A percentile compares a stretch with the other conserved stretches of the same genome.
These are phyloP conservation scores for Siniperca undulata DNA, from an alignment of 2,797 vertebrate genomes.

Conservation along the genomic window DNA sequence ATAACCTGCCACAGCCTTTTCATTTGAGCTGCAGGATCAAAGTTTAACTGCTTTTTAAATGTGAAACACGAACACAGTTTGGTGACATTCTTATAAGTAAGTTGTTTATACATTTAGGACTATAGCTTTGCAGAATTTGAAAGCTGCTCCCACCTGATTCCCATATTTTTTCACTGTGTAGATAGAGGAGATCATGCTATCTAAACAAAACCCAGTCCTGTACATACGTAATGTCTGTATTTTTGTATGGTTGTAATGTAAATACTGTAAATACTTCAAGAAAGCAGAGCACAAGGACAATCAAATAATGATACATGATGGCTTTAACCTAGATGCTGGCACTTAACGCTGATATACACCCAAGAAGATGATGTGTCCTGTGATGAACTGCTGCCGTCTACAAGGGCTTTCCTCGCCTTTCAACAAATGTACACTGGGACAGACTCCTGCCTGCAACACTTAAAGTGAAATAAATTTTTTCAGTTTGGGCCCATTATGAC, in stretches of 20 bases:
- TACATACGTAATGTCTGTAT: neutral
- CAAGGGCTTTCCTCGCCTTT: neutral
- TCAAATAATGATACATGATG: conserved; percentile 27
- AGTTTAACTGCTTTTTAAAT: conserved; percentile 43
- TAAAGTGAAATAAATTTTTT: neutral
- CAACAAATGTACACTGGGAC: conserved; percentile 5
- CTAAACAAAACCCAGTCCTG: conserved; percentile 35
- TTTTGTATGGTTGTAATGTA: conserved; percentile 14
- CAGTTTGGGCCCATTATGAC: neutral
- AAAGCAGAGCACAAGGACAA: conserved; percentile 12
- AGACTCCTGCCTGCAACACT: conserved; percentile 2
- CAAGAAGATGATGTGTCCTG: conserved; percentile 31
- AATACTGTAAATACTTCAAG: conserved; percentile 48
- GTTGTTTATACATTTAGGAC: conserved; percentile 42
- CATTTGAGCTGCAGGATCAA: conserved; percentile 31
- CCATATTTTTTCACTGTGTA: conserved; percentile 34
- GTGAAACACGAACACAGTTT: conserved; percentile 36
- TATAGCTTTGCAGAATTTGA: conserved; percentile 6
- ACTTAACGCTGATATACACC: conserved; percentile 31
- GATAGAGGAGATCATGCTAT: conserved; percentile 17
- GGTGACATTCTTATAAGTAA: conserved; percentile 9
- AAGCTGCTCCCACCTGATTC: conserved; percentile 33
- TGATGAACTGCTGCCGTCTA: conserved; percentile 34
- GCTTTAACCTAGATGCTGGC: neutral
- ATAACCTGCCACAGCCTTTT: conserved; percentile 48